Evolutionary conservation across 2,888 invertebrate genomes (phyloP).

Genomic region (Synergus gifuensis): DNA sequence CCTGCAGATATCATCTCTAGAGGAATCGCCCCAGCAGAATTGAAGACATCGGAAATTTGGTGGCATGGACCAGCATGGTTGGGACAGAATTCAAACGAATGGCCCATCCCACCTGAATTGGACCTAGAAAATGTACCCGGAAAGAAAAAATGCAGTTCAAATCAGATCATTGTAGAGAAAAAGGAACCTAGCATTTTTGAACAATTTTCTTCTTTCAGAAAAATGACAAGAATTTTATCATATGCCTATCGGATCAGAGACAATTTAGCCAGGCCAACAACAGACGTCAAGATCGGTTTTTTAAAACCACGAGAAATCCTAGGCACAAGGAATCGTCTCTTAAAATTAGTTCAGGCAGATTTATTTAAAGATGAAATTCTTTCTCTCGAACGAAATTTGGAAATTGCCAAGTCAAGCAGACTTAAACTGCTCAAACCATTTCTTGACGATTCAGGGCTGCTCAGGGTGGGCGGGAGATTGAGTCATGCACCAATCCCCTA

Average conservation of each 20-base stretch:
- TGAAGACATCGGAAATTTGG: neutral
- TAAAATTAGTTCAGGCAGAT: neutral
- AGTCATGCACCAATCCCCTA: neutral
- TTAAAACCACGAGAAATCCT: neutral
- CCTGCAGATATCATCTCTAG: too few relatives aligned
- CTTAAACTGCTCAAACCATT: neutral
- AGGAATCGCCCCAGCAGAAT: too few relatives aligned
- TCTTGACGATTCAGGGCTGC: neutral
- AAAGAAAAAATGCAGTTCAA: too few relatives aligned
- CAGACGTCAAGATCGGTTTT: neutral
- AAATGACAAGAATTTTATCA: neutral
- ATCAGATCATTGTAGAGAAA: too few relatives aligned
- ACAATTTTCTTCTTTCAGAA: neutral
- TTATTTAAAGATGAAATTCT: neutral
- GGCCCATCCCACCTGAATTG: too few relatives aligned
- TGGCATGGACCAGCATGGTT: neutral
- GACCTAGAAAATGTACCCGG: too few relatives aligned
- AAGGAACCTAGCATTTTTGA: neutral
- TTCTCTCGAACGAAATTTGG: neutral
- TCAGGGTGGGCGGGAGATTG: neutral
- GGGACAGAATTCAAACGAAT: too few relatives aligned
- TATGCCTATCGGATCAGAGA: neutral
- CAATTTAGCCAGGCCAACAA: constrained; percentile 1
- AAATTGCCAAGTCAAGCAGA: neutral
- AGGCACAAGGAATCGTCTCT: neutral